These are phyloP conservation scores for Amiota communis DNA, from an alignment of 2,888 invertebrate genomes.

Conservation along the genomic window DNA sequence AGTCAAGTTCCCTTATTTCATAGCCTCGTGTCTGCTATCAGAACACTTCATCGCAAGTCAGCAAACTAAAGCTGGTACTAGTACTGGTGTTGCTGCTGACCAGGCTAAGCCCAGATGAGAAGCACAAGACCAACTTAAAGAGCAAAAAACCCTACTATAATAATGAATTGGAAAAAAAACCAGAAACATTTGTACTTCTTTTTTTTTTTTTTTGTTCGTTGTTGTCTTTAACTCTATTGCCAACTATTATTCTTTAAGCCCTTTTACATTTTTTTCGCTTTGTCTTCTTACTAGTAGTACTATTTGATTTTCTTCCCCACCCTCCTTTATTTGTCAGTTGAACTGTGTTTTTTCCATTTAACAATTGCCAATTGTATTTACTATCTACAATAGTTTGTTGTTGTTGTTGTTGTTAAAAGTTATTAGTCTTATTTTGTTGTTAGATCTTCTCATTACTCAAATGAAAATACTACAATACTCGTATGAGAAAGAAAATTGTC, in stretches of 20 bases:
- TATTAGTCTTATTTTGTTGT: not conserved
- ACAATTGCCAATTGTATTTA: conserved; percentile 14
- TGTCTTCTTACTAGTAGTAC: not conserved
- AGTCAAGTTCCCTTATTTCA: not conserved
- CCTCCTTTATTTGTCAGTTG: not conserved
- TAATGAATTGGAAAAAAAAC: not conserved
- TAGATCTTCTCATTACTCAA: not conserved
- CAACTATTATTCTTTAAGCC: not conserved
- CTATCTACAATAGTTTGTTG: not conserved
- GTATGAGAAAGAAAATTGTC: too few relatives aligned
- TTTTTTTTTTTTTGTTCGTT: too few relatives aligned
- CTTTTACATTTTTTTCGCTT: not conserved
- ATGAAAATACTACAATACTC: too few relatives aligned
- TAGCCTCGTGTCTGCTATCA: conserved; percentile 18
- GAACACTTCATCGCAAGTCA: conserved; percentile 8
- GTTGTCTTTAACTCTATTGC: not conserved
- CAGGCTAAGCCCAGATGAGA: not conserved
- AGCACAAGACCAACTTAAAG: not conserved
- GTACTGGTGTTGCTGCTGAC: not conserved
- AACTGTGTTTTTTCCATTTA: not conserved
- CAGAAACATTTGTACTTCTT: not conserved
- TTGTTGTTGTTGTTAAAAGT: not conserved
- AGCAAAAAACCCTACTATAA: not conserved
- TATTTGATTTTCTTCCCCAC: not conserved
- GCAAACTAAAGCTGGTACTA: not conserved